phyloP scores from a whole-genome alignment of 2,113 vertebrate genomes.

The Phylloscopus trochilus region DNA sequence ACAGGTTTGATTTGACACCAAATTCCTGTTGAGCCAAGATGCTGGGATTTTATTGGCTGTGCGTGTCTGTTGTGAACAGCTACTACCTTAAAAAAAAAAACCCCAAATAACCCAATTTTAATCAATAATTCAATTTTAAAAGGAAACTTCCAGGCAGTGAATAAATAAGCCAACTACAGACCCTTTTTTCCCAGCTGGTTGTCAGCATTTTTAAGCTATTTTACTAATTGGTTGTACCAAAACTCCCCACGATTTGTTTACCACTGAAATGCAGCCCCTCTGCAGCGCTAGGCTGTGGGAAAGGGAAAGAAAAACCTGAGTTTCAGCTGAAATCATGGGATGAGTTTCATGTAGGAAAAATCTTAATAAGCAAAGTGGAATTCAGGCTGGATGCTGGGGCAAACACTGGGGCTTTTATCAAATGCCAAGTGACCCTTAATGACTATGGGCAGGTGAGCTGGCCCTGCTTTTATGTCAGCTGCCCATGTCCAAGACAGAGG shows the following conservation, averaged over 20 bases:
- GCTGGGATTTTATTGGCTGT: neutral
- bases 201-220: neutral
- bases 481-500: neutral
- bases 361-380: neutral
- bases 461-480: neutral
- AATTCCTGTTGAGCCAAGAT: neutral
- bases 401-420: neutral
- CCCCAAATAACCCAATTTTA: neutral
- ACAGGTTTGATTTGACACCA: neutral
- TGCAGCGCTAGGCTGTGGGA: neutral
- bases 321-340: neutral
- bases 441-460: neutral
- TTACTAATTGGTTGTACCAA: neutral
- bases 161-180: neutral
- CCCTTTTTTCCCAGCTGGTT: neutral
- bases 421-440: neutral
- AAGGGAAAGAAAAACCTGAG: neutral
- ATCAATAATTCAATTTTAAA: neutral
- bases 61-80: fast-evolving
- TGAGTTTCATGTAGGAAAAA: neutral
- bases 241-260: fast-evolving
- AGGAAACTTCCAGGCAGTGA: neutral
- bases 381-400: neutral
- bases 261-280: neutral
- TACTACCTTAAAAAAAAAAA: neutral